A percentile compares a stretch with the other conserved stretches of the same genome.
Conservation (phyloP, 64 coral and sea anemone species). For the Exaiptasia diaphana region DNA sequence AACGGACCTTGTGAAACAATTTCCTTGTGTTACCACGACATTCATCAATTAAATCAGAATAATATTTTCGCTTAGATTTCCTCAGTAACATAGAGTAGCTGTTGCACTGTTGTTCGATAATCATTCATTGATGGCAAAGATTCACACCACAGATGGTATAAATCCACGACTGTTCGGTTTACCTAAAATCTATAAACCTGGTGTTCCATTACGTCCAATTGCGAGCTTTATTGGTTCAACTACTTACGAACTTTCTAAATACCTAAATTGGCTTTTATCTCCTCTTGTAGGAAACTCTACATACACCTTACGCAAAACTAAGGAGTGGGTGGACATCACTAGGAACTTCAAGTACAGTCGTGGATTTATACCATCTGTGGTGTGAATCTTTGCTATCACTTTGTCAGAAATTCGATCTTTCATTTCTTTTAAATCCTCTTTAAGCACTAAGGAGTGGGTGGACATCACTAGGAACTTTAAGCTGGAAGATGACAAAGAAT, state of each 20-base stretch:
- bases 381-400: too few relatives aligned
- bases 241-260: background rate
- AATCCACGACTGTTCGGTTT: too few relatives aligned
- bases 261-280: background rate
- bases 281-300: background rate
- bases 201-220: background rate
- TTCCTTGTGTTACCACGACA: slow-evolving; percentile 32
- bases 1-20: slow-evolving; percentile 24
- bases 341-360: background rate
- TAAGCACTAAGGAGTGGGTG: too few relatives aligned
- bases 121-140: too few relatives aligned
- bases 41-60: slow-evolving; percentile 32
- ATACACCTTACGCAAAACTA: background rate
- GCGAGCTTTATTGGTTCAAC: background rate
- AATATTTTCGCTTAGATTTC: background rate
- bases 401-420: too few relatives aligned
- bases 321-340: background rate
- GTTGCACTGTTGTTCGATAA: too few relatives aligned
- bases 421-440: too few relatives aligned
- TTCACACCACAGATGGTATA: too few relatives aligned
- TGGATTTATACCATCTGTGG: too few relatives aligned
- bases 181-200: too few relatives aligned
- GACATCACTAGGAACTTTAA: background rate
- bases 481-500: background rate
- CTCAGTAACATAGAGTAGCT: slow-evolving; percentile 6